Evolutionary conservation across 2,888 invertebrate species (phyloP).

Genomic region (Epistrophe grossulariae): DNA sequence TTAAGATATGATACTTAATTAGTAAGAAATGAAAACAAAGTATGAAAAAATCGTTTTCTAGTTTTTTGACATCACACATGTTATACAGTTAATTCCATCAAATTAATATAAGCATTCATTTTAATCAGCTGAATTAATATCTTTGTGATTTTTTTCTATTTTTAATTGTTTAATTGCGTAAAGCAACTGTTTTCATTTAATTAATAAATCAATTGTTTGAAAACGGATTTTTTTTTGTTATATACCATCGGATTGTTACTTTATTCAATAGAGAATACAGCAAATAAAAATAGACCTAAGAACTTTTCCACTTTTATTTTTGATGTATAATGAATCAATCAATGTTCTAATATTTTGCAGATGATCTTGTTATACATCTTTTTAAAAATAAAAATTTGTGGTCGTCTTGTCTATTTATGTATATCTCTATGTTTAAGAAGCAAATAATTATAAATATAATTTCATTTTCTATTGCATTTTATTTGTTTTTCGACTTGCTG

Average conservation of each 20-base stretch:
- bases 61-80: neutral
- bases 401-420: too few relatives aligned
- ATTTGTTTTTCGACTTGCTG: too few relatives aligned
- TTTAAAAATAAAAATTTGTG: too few relatives aligned
- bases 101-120: neutral
- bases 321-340: neutral
- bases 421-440: too few relatives aligned
- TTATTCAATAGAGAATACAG: neutral
- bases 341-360: neutral
- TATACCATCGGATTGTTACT: neutral
- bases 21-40: neutral
- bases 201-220: neutral
- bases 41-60: neutral
- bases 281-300: neutral
- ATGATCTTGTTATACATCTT: too few relatives aligned
- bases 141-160: neutral
- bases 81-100: neutral
- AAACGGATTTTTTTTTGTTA: neutral
- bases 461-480: too few relatives aligned
- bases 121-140: conserved; percentile 4
- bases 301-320: neutral
- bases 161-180: neutral
- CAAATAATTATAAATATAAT: too few relatives aligned
- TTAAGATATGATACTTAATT: neutral
- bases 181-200: conserved; percentile 4